Percentiles rank a stretch among this genome's conserved stretches.
These are phyloP conservation scores for Triplophysa yarkandensis DNA, from an alignment of 2,797 vertebrate species.

Conservation along the genomic window DNA sequence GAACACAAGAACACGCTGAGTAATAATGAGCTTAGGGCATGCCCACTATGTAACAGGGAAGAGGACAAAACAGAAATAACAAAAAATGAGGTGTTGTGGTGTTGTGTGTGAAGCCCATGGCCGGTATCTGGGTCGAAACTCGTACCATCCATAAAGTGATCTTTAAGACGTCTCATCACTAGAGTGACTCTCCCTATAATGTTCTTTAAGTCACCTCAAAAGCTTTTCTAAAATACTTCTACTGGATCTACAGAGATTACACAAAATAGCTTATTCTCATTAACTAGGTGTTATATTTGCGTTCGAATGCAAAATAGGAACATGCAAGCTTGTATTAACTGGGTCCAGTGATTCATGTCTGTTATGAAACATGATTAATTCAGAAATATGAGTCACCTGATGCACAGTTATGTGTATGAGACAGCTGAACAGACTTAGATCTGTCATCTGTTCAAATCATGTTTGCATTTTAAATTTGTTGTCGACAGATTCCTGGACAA, in stretches of 20 bases:
- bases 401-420: not conserved
- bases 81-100: not conserved
- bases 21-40: constrained; percentile 19
- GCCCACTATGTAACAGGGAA: not conserved
- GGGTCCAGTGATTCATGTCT: constrained; percentile 18
- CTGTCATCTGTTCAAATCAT: not conserved
- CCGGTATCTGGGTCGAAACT: not conserved
- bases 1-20: constrained; percentile 10
- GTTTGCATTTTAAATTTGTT: not conserved
- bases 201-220: too few relatives aligned
- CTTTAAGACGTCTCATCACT: too few relatives aligned
- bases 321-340: constrained; percentile 28
- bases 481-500: not conserved
- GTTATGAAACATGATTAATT: constrained; percentile 53
- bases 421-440: not conserved
- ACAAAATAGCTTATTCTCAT: not conserved
- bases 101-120: not conserved
- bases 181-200: too few relatives aligned
- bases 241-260: too few relatives aligned
- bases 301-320: constrained; percentile 18
- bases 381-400: constrained; percentile 50
- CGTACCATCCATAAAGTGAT: not conserved
- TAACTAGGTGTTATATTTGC: not conserved
- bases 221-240: too few relatives aligned
- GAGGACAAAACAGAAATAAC: too few relatives aligned